A percentile compares a stretch with the other conserved stretches of the same genome.
Evolutionary conservation across 1,140 invertebrate species (phyloP).

Genomic region (Zaprionus ornatus): DNA sequence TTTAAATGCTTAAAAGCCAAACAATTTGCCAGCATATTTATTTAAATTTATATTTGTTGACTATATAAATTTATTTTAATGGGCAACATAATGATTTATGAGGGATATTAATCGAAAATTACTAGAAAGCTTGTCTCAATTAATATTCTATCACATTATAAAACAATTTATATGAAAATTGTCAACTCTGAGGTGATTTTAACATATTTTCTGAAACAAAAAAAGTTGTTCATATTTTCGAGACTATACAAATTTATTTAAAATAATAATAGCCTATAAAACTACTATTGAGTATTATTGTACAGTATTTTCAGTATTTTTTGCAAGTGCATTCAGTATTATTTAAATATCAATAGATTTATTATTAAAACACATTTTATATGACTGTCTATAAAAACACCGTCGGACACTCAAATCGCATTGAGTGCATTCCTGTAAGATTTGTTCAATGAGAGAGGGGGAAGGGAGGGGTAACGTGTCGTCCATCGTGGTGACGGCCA

Average conservation of each 20-base stretch:
- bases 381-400: not conserved
- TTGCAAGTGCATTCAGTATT: not conserved
- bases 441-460: too few relatives aligned
- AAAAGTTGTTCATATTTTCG: too few relatives aligned
- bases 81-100: not conserved
- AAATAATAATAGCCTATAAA: too few relatives aligned
- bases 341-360: not conserved
- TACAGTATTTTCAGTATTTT: too few relatives aligned
- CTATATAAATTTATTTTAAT: not conserved
- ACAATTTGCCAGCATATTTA: not conserved
- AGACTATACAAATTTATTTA: too few relatives aligned
- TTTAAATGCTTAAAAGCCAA: not conserved
- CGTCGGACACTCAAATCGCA: slow-evolving; percentile 14
- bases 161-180: too few relatives aligned
- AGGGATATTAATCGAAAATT: too few relatives aligned
- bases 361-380: slow-evolving; percentile 3
- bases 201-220: too few relatives aligned
- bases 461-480: not conserved
- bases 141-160: too few relatives aligned
- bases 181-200: too few relatives aligned
- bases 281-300: too few relatives aligned
- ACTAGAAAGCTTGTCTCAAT: too few relatives aligned
- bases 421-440: slow-evolving; percentile 49
- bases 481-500: slow-evolving; percentile 38
- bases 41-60: not conserved